Evolutionary conservation across 2,113 vertebrate genomes (phyloP).

Genomic region (Pongo abelii): DNA sequence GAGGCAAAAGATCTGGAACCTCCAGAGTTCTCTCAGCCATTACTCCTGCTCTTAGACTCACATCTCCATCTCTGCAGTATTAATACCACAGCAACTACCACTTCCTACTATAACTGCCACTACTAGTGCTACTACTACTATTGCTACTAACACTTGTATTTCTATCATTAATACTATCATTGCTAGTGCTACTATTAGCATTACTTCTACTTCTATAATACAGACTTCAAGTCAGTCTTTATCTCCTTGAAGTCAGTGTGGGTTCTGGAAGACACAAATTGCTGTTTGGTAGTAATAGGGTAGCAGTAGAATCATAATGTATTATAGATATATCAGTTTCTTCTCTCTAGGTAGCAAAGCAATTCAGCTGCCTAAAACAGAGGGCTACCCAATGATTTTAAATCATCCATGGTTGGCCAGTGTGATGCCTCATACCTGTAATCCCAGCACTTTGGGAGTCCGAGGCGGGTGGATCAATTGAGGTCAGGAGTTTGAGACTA

Average conservation of each 20-base stretch:
- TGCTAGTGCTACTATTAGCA: background rate
- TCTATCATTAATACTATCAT: no score
- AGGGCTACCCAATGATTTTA: background rate
- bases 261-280: background rate
- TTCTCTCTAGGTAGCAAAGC: conserved; percentile 8
- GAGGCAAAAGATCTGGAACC: background rate
- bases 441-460: no score
- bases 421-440: no score
- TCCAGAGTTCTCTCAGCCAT: background rate
- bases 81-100: background rate
- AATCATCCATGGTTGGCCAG: background rate
- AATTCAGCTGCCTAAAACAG: background rate
- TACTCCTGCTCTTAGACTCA: background rate
- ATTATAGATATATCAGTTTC: background rate
- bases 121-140: background rate
- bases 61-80: background rate
- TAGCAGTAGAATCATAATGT: no score
- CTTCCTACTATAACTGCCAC: background rate
- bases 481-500: no score
- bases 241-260: background rate
- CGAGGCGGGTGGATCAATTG: no score
- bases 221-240: no score
- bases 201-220: background rate
- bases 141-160: background rate
- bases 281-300: no score